Conservation (phyloP, 1,140 invertebrate genomes). For the Neocloeon triangulifer region DNA sequence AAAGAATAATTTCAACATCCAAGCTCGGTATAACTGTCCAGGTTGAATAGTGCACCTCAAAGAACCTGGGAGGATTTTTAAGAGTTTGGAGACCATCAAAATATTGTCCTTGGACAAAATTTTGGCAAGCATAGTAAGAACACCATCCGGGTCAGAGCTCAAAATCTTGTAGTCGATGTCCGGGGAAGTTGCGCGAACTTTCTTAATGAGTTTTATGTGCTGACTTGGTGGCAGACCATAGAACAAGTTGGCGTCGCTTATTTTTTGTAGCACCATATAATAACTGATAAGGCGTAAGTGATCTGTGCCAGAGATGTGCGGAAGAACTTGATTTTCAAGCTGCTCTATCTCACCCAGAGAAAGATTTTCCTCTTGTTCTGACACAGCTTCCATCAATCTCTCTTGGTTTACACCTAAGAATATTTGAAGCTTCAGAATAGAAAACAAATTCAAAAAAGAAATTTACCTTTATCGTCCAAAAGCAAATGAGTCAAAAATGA, state of each 20-base stretch:
- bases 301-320: constrained; percentile 8
- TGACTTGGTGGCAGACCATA: constrained; percentile 9
- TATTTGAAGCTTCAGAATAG: neutral
- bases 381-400: neutral
- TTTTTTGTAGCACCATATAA: constrained; percentile 8
- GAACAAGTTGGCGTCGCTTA: constrained; percentile 7
- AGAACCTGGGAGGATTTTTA: too few relatives aligned
- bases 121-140: too few relatives aligned
- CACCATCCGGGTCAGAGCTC: too few relatives aligned
- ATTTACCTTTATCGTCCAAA: neutral
- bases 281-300: constrained; percentile 9
- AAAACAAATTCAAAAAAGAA: too few relatives aligned
- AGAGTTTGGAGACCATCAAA: too few relatives aligned
- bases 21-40: too few relatives aligned
- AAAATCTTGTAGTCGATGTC: too few relatives aligned
- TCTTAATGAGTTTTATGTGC: constrained; percentile 12
- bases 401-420: neutral
- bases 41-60: too few relatives aligned
- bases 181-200: constrained; percentile 11
- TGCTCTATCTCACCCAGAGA: constrained; percentile 4
- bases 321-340: constrained; percentile 8
- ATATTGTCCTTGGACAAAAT: too few relatives aligned
- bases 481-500: neutral
- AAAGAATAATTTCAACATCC: too few relatives aligned
- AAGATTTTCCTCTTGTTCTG: neutral